phyloP scores from a whole-genome alignment of 1,140 invertebrate genomes.

The Elymnias hypermnestra region DNA sequence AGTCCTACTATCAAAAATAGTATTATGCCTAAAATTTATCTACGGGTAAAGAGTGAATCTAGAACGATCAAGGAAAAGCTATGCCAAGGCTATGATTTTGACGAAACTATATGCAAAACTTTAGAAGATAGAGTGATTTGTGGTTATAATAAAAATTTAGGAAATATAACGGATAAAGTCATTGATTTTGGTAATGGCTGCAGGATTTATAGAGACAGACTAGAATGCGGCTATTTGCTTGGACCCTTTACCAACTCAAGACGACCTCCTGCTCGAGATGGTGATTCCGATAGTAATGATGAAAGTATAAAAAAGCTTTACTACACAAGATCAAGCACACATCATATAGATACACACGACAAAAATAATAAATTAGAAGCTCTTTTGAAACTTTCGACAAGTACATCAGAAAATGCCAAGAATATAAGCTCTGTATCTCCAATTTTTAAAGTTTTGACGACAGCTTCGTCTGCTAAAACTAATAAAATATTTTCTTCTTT shows the following conservation, averaged over 20 bases:
- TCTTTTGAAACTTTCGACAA: neutral
- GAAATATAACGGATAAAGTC: conserved; percentile 20
- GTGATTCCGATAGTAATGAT: neutral
- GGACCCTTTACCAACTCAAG: conserved; percentile 26
- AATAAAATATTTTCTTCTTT: neutral
- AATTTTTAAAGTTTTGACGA: neutral
- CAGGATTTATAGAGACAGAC: conserved; percentile 36
- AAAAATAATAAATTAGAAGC: neutral
- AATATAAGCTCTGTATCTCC: neutral
- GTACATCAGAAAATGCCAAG: neutral
- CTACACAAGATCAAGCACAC: neutral
- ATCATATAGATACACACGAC: neutral
- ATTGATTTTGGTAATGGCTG: conserved; percentile 39
- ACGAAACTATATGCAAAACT: conserved; percentile 38
- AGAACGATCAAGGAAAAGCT: no score
- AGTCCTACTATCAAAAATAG: neutral
- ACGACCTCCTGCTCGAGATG: conserved; percentile 23
- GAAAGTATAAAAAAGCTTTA: conserved; percentile 1
- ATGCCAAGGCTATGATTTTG: conserved; percentile 38
- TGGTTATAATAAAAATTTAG: conserved; percentile 54
- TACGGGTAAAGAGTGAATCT: neutral
- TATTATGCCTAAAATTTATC: neutral
- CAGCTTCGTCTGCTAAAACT: neutral
- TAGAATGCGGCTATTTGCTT: conserved; percentile 54
- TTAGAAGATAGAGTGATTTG: conserved; percentile 42